These are phyloP conservation scores for Boulengeromyrus knoepffleri DNA, from an alignment of 2,113 vertebrate species.

Conservation along the genomic window DNA sequence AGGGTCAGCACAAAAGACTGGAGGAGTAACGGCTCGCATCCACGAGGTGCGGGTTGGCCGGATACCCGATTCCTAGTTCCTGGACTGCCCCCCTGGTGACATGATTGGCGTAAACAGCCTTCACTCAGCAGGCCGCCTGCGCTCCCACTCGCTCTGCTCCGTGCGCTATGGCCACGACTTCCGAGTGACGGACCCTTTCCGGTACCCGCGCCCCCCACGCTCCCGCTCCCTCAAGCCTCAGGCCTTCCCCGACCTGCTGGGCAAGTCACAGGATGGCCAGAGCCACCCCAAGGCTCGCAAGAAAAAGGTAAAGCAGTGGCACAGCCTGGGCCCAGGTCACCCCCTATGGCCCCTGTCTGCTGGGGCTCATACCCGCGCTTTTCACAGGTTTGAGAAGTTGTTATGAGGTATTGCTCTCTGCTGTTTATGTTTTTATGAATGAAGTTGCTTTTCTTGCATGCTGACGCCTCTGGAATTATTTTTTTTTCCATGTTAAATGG, in stretches of 20 bases:
- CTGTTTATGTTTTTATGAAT: background rate
- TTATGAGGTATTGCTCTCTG: background rate
- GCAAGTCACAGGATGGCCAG: constrained; percentile 61
- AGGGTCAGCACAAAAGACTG: background rate
- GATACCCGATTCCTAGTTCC: background rate
- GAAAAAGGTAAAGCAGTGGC: constrained; percentile 63
- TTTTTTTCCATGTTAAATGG: background rate
- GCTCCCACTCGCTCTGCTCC: constrained; percentile 84
- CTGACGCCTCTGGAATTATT: background rate
- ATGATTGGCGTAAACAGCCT: constrained; percentile 97
- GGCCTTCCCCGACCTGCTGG: constrained; percentile 87
- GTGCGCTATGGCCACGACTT: constrained; percentile 83
- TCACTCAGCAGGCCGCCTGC: constrained; percentile 77
- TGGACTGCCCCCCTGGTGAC: background rate
- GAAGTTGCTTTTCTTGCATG: background rate
- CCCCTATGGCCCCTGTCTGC: background rate
- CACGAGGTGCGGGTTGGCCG: background rate
- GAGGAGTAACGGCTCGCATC: background rate
- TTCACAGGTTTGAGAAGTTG: background rate
- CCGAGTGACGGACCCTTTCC: constrained; percentile 75
- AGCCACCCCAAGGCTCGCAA: constrained; percentile 77
- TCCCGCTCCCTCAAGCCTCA: constrained; percentile 86
- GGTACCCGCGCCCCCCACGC: constrained; percentile 82
- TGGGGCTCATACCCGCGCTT: background rate
- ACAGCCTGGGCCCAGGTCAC: background rate